Evolutionary conservation across 2,113 vertebrate species (phyloP).

Genomic region (Solea senegalensis): DNA sequence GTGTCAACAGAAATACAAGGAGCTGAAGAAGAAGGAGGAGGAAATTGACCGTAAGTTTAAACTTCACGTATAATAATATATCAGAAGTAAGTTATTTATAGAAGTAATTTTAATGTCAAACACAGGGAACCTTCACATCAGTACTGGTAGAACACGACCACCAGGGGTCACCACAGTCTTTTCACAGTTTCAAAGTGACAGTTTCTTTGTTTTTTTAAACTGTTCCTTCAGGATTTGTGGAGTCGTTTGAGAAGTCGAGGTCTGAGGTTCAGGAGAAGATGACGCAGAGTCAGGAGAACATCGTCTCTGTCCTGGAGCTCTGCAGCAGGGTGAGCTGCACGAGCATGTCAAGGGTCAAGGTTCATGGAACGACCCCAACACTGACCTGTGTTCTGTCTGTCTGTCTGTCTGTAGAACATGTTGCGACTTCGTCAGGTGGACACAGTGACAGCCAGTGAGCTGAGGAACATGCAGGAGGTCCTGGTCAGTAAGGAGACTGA

Average conservation of each 20-base stretch:
- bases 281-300: slow-evolving; percentile 83
- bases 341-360: background rate
- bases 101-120: too few relatives aligned
- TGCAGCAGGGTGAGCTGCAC: slow-evolving; percentile 81
- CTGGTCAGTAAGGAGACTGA: slow-evolving; percentile 94
- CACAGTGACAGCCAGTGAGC: slow-evolving; percentile 89
- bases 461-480: slow-evolving; percentile 95
- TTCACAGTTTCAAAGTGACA: background rate
- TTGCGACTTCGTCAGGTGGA: slow-evolving; percentile 89
- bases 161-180: background rate
- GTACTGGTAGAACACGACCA: background rate
- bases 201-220: background rate
- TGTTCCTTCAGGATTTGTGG: slow-evolving; percentile 84
- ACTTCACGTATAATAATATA: too few relatives aligned
- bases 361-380: background rate
- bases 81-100: too few relatives aligned
- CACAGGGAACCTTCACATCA: too few relatives aligned
- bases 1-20: slow-evolving; percentile 92
- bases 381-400: background rate
- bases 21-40: slow-evolving; percentile 92
- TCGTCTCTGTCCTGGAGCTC: slow-evolving; percentile 89
- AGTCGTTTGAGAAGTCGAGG: slow-evolving; percentile 85
- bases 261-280: slow-evolving; percentile 84
- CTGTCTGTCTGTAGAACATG: slow-evolving; percentile 84
- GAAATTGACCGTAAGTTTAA: slow-evolving; percentile 91